Percentiles rank a stretch among this genome's conserved stretches.
Evolutionary conservation across 2,113 vertebrate species (phyloP).

Genomic region (Gadus chalcogrammus): DNA sequence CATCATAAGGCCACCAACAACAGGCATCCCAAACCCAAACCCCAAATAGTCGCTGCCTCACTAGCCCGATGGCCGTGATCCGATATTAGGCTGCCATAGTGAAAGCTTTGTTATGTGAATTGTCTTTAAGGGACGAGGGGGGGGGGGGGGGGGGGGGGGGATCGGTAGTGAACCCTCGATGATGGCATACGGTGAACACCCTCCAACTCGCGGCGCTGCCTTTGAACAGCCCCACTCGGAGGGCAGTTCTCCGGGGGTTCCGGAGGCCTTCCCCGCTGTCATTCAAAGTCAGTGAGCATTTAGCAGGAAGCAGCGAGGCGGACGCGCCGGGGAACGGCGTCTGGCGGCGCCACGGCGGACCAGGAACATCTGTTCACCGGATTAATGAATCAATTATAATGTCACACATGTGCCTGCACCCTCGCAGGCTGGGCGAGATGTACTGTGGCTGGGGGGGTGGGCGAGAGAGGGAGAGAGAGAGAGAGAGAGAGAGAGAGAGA

Average conservation of each 20-base stretch:
- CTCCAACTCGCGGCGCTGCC: no score
- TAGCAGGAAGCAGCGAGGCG: conserved; percentile 44
- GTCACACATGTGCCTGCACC: conserved; percentile 66
- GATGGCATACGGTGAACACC: no score
- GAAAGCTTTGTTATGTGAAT: no score
- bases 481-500: conserved; percentile 5
- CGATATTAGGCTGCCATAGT: no score
- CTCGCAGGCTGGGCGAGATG: conserved; percentile 12
- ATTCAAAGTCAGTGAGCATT: conserved; percentile 52
- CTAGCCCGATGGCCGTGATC: no score
- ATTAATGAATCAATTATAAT: conserved; percentile 76
- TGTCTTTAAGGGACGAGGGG: no score
- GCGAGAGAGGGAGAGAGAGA: conserved; percentile 10
- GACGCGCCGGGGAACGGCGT: conserved; percentile 23
- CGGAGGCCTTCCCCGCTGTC: conserved; percentile 30
- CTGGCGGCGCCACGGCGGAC: conserved; percentile 45
- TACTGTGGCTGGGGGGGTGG: not conserved
- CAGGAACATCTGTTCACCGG: conserved; percentile 73
- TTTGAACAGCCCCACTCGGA: no score
- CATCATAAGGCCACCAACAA: no score
- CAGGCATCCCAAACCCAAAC: no score
- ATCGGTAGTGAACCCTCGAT: no score
- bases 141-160: no score
- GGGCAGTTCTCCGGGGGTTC: conserved; percentile 4
- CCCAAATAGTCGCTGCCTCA: no score